A percentile compares a stretch with the other conserved stretches of the same genome.
These are phyloP conservation scores for Holocentrus rufus DNA, from an alignment of 2,797 vertebrate species.

Conservation along the genomic window DNA sequence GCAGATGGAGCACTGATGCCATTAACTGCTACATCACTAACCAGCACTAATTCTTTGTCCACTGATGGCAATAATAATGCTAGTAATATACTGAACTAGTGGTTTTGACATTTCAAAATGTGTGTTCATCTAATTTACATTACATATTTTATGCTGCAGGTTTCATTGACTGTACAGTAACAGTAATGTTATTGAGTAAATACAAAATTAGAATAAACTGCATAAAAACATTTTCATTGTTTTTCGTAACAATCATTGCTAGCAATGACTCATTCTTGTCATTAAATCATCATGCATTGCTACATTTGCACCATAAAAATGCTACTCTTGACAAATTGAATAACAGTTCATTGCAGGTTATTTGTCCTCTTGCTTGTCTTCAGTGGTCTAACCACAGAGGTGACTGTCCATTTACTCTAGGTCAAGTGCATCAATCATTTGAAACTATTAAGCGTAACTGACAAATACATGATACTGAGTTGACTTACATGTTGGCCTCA, in stretches of 20 bases:
- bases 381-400: slow-evolving; percentile 11
- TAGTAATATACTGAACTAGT: not conserved
- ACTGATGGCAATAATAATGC: not conserved
- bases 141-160: slow-evolving; percentile 5
- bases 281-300: slow-evolving; percentile 31
- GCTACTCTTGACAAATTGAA: too few species aligned
- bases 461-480: slow-evolving; percentile 1
- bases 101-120: not conserved
- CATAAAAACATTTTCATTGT: slow-evolving; percentile 52
- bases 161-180: slow-evolving; percentile 27
- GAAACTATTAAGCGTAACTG: not conserved
- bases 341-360: slow-evolving; percentile 7
- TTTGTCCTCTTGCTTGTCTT: not conserved
- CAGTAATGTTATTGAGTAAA: slow-evolving; percentile 35
- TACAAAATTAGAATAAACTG: slow-evolving; percentile 35
- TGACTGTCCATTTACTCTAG: slow-evolving; percentile 3
- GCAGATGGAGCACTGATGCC: slow-evolving; percentile 51
- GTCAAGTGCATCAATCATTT: slow-evolving; percentile 17
- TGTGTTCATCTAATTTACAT: slow-evolving; percentile 15
- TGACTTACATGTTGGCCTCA: not conserved
- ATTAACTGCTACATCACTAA: not conserved
- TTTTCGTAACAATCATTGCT: slow-evolving; percentile 34
- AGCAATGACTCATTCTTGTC: slow-evolving; percentile 55
- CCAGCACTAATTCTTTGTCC: not conserved
- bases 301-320: not conserved